Evolutionary conservation across 2,113 vertebrate species (phyloP), one percentile per base, ranked within the genome.

Genomic region (Xyrauchen texanus): DNA sequence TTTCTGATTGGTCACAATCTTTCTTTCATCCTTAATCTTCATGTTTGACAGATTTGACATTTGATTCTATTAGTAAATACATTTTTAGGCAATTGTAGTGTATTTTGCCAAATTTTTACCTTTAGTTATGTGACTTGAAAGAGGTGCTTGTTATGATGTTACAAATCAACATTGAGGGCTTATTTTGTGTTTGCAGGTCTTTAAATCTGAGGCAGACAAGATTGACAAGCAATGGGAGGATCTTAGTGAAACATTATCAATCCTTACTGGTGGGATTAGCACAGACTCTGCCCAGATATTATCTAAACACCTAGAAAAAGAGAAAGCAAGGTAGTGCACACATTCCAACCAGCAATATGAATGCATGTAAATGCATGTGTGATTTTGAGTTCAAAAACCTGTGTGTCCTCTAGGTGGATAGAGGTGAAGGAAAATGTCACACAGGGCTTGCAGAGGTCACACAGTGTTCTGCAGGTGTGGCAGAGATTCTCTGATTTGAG

Each of bases 331-430:
- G 96, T 98, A 88, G 69, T 34, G 71, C 12, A 5, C 68, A 53
- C 34, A 34, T 47, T 8, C 51, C 0, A 60, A 52, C n/a, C 44
- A 55, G 13, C 68, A 46, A 34, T 57, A 10, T 34, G 21, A 34
- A 34, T 34, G 21, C 21, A 34, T 34, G 21, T 34, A 65, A 12
- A 57, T 63, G 9, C 44, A 51, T 69, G 57, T 63, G 58, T 68
- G 64, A 71, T 61, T 66, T 76, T 42, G 66, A 67, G 55, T 45
- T 57, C 64, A 11, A 65, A 16, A 66, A 51, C 61, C 2, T 74
- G 4, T 78, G 7, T 69, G 9, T 47, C 3, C n/a, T 67, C 76
- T 88, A 99, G 97, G 70, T 97, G 96, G 97, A 83, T 87, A 3
- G 81, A 63, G 4, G 85, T 90, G 8, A 91, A 86, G 13, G 88